Evolutionary conservation across 1,140 invertebrate species (phyloP).

Genomic region (Pachypsylla venusta): DNA sequence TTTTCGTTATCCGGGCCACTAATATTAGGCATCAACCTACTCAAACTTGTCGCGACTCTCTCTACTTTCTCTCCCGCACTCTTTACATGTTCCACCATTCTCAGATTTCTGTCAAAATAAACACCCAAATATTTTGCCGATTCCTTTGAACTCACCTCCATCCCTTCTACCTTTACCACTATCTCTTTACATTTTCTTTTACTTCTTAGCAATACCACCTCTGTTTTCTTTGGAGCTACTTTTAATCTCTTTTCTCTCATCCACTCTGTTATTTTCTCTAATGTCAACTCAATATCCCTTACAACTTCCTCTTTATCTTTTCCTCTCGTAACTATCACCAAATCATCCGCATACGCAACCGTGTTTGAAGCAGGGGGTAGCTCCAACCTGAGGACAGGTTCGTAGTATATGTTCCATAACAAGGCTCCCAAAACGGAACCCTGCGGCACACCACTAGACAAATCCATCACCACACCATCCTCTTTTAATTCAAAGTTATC

Average conservation of each 20-base stretch:
- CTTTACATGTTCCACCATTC: not conserved
- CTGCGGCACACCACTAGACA: too few species aligned
- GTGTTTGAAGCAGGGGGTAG: too few species aligned
- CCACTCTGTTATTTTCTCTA: not conserved
- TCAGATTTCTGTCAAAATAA: not conserved
- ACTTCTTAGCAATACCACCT: not conserved
- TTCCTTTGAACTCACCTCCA: not conserved
- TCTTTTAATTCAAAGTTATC: too few species aligned
- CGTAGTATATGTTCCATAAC: too few species aligned
- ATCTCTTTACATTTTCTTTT: not conserved
- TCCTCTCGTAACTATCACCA: too few species aligned
- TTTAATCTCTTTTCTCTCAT: not conserved
- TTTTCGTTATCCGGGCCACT: not conserved
- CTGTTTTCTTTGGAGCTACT: not conserved
- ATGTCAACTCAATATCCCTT: too few species aligned
- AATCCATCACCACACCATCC: too few species aligned
- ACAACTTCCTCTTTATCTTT: too few species aligned
- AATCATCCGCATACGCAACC: too few species aligned
- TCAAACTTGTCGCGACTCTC: not conserved
- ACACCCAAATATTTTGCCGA: too few species aligned
- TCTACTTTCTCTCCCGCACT: not conserved
- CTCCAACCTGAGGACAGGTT: too few species aligned
- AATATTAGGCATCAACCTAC: not conserved
- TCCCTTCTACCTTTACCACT: not conserved
- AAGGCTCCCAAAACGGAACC: too few species aligned